Base-by-base conservation (phyloP, 2,113 vertebrate species). In the Seriola dumerili region DNA sequence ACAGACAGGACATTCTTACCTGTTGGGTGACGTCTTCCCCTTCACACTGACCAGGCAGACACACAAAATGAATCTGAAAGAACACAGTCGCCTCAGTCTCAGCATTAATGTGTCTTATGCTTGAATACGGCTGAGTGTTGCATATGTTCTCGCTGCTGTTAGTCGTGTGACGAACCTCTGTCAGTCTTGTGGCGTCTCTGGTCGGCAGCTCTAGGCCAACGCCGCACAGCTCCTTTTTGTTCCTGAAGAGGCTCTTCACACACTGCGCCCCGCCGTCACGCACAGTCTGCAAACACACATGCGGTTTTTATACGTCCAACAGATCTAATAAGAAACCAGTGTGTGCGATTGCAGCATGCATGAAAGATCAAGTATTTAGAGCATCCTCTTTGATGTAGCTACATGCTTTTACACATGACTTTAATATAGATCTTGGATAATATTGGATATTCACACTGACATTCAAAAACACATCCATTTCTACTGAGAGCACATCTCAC, bases 51-150 rank as follows among this genome's bases (percentile, higher is more conserved):
- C 85, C 93, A 14, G 95, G 95, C 93, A 99, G 96, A 85, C 94
- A 95, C 89, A 99, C 91, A 94, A 98, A 99, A 64, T 96, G 95
- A 80, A 99, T 90, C 98, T 99, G 88, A 72, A 91, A 85, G 38
- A 74, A 54, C 46, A 89, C 42, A 88, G 63, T 5, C 29, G 29
- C 2, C 29, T 29, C 25, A 65, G 50, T 68, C 25, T 86, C 19
- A 83, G 70, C 13, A 9, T 67, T 19, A 19, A 59, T 32, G 46
- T 23, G 29, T 25, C 1, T 17, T 3, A 3, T 17, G 13, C 62
- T 36, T 58, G 23, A 65, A 68, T 23, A 19, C 1, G 13, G 8
- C 44, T 57, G 38, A 65, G 16, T 44, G 54, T 10, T 46, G 61
- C 12, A 23, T n/a, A 4, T 11, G 64, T 50, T 42, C 62, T 29